Percentiles rank a stretch among this genome's conserved stretches.
phyloP scores from a whole-genome alignment of 2,888 invertebrate species.

The Phragmatobia fuliginosa region DNA sequence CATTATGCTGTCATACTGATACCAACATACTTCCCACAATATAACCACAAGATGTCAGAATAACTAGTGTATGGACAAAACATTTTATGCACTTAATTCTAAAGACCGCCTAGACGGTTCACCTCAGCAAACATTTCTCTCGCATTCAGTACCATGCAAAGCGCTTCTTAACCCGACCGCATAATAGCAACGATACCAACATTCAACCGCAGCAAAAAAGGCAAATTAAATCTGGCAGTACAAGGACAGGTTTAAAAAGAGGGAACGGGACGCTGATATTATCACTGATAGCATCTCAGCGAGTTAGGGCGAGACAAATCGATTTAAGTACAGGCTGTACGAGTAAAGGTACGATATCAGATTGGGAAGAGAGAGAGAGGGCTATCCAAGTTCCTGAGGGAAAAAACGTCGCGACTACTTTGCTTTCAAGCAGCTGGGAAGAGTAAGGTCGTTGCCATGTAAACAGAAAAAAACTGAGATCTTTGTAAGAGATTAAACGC shows the following conservation, averaged over 20 bases:
- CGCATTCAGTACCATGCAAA: constrained; percentile 49
- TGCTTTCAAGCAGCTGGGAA: constrained; percentile 53
- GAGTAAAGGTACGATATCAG: constrained; percentile 71
- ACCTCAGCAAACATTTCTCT: constrained; percentile 38
- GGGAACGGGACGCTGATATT: constrained; percentile 65
- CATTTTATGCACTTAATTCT: constrained; percentile 41
- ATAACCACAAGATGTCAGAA: constrained; percentile 30
- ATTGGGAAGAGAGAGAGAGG: constrained; percentile 71
- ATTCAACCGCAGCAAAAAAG: constrained; percentile 64
- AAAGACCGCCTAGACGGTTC: constrained; percentile 15
- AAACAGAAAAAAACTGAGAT: constrained; percentile 70
- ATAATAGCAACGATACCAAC: constrained; percentile 56
- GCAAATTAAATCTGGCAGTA: constrained; percentile 70
- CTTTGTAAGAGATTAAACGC: constrained; percentile 68
- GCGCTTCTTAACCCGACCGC: constrained; percentile 54
- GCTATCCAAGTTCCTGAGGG: constrained; percentile 57
- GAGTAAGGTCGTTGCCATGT: constrained; percentile 77
- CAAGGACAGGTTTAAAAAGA: constrained; percentile 70
- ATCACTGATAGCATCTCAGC: constrained; percentile 61
- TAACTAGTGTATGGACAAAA: constrained; percentile 33
- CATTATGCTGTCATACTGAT: constrained; percentile 31
- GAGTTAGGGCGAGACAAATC: constrained; percentile 79
- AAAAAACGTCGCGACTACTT: constrained; percentile 58
- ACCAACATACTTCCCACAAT: constrained; percentile 36
- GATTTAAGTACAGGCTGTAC: constrained; percentile 69